A percentile compares a stretch with the other conserved stretches of the same genome.
Conservation (phyloP, 2,113 vertebrate species). For the Oplegnathus fasciatus region DNA sequence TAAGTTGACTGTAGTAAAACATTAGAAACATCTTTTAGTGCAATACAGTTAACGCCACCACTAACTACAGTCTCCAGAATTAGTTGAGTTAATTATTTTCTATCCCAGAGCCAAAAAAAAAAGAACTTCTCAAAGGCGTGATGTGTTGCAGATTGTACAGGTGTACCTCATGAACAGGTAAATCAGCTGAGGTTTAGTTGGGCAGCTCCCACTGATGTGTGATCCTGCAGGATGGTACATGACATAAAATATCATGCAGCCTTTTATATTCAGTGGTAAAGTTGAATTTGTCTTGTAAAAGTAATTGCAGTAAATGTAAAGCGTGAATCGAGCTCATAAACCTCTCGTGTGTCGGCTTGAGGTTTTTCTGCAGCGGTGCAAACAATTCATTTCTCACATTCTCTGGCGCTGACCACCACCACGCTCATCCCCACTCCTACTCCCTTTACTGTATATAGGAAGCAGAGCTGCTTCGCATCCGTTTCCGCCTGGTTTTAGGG, state of each 20-base stretch:
- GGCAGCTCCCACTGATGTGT: too few relatives aligned
- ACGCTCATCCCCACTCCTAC: background rate
- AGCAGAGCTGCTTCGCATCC: conserved; percentile 56
- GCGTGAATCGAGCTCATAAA: background rate
- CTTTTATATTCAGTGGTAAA: background rate
- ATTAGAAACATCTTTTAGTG: background rate
- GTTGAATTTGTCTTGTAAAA: background rate
- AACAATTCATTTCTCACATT: conserved; percentile 35
- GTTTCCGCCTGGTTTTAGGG: conserved; percentile 66
- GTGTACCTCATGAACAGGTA: background rate
- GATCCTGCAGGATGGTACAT: background rate
- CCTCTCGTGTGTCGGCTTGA: background rate
- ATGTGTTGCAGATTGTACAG: too few relatives aligned
- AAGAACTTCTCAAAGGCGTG: too few relatives aligned
- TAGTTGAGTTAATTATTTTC: too few relatives aligned
- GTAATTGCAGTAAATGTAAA: background rate
- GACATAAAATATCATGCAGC: background rate
- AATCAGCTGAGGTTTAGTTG: background rate
- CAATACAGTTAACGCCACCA: background rate
- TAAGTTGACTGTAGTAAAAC: background rate
- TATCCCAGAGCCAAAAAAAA: background rate
- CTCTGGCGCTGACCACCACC: background rate
- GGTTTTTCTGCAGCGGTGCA: background rate
- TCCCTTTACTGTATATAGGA: conserved; percentile 36
- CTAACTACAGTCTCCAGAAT: too few relatives aligned